Evolutionary conservation across 2,797 vertebrate genomes (phyloP), one percentile per base, ranked within the genome.

Genomic region (Babyrousa celebensis): DNA sequence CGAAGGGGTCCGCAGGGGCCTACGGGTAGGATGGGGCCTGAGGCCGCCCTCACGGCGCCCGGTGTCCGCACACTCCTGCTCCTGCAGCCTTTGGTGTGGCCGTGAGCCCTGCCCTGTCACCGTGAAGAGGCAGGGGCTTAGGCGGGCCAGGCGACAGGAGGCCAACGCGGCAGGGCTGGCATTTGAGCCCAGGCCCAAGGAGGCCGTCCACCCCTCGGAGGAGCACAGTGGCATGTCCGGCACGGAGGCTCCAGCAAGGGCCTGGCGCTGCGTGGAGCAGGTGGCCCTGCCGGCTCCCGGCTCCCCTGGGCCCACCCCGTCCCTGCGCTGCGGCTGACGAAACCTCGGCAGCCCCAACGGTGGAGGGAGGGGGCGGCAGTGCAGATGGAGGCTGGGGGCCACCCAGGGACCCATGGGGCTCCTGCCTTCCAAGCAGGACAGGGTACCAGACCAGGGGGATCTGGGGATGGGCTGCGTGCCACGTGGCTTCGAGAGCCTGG

Each of bases 31-130:
- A 3, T 6, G 6, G 0, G 9, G 25, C 11, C 43, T 0, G 2
- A 36, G 18, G 62, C 27, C 36, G 9, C 56, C 32, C 75, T 3
- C 1, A 0, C 3, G 8, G 70, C 3, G 1, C 58, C 1, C 0
- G 2, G 40, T 2, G 1, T 25, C 1, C 0, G 52, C 6, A 0
- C 0, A 2, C 12, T 7, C 20, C 1, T 10, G 3, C 6, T 43
- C 54, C 36, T 1, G 17, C 8, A 0, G 12, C 18, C 43, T 63
- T 20, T 3, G 1, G 2, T 67, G 17, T 0, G 25, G 17, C 32
- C 1, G 1, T 0, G 74, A 71, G 27, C 12, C 5, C 2, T 18
- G 4, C 29, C 4, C 0, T 3, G 48, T 25, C 16, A 12, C 11
- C 0, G 15, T 10, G 27, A 62, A 40, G 71, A 52, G 16, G 29